Percentiles rank a stretch among this genome's conserved stretches.
These are phyloP conservation scores for Mus pahari DNA, from an alignment of 2,113 vertebrate genomes.

Conservation along the genomic window DNA sequence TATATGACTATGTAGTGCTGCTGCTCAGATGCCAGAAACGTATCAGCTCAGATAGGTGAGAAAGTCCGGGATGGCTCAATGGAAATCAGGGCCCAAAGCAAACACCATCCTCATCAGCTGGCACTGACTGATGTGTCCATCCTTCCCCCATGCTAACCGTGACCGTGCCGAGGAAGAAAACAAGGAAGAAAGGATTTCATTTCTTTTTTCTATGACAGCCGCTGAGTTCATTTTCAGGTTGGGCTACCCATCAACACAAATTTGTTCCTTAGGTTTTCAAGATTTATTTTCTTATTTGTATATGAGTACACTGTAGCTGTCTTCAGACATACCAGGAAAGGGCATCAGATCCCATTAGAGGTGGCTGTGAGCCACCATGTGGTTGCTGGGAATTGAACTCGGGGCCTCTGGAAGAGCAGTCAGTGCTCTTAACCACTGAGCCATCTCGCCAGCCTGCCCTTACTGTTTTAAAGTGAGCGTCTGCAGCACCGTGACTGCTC, in stretches of 20 bases:
- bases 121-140: no score
- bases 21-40: background rate
- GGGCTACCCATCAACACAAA: background rate
- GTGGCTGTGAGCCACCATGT: no score
- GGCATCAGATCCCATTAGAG: no score
- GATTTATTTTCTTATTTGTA: no score
- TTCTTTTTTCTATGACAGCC: background rate
- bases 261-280: conserved; percentile 1
- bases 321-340: no score
- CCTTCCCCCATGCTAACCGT: background rate
- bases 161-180: background rate
- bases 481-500: background rate
- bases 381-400: no score
- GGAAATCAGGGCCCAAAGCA: background rate
- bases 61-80: background rate
- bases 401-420: no score
- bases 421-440: no score
- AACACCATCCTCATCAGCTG: background rate
- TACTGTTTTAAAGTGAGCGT: background rate
- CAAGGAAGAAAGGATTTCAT: background rate
- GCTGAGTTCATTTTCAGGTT: background rate
- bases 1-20: background rate
- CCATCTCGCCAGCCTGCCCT: no score
- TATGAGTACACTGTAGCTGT: no score
- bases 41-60: background rate